Percentiles rank a stretch among this genome's conserved stretches.
Conservation (phyloP, 2,888 invertebrate species). For the Drosophila setosimentum region DNA sequence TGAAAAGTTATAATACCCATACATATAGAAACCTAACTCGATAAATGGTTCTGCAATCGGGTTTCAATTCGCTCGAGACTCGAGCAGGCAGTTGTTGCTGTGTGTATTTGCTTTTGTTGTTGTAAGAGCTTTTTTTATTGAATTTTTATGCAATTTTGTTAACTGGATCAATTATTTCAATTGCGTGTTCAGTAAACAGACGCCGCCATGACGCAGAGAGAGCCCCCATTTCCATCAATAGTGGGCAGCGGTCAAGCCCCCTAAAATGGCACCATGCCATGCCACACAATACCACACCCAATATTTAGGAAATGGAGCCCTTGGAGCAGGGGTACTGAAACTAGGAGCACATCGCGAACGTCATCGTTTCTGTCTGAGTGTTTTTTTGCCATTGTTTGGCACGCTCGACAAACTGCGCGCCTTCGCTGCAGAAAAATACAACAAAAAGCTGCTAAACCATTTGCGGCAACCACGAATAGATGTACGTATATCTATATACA, state of each 20-base stretch:
- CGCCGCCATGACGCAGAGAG: slow-evolving; percentile 51
- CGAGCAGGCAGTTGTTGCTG: slow-evolving; percentile 30
- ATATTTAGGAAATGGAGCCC: slow-evolving; percentile 17
- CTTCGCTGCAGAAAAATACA: slow-evolving; percentile 38
- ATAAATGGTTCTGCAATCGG: slow-evolving; percentile 71
- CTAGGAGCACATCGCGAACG: slow-evolving; percentile 27
- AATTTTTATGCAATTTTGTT: slow-evolving; percentile 81
- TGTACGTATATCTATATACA: background rate
- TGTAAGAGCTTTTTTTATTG: slow-evolving; percentile 50
- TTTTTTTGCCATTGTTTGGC: slow-evolving; percentile 47
- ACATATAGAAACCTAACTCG: slow-evolving; percentile 55
- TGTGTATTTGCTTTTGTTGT: slow-evolving; percentile 20
- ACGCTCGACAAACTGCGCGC: slow-evolving; percentile 52
- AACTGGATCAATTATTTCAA: slow-evolving; percentile 80
- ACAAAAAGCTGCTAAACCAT: slow-evolving; percentile 61
- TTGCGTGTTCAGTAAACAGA: slow-evolving; percentile 79
- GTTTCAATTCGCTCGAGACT: slow-evolving; percentile 60
- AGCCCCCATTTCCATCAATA: slow-evolving; percentile 40
- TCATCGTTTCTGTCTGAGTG: slow-evolving; percentile 28
- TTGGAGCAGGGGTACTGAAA: slow-evolving; percentile 9
- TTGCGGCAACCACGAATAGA: slow-evolving; percentile 20
- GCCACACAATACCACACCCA: slow-evolving; percentile 26
- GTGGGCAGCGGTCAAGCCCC: slow-evolving; percentile 56
- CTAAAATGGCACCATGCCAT: slow-evolving; percentile 22
- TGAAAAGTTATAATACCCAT: background rate